Evolutionary conservation across 1,140 invertebrate genomes (phyloP), one percentile per base, ranked within the genome.

Genomic region (Drosophila grimshawi): DNA sequence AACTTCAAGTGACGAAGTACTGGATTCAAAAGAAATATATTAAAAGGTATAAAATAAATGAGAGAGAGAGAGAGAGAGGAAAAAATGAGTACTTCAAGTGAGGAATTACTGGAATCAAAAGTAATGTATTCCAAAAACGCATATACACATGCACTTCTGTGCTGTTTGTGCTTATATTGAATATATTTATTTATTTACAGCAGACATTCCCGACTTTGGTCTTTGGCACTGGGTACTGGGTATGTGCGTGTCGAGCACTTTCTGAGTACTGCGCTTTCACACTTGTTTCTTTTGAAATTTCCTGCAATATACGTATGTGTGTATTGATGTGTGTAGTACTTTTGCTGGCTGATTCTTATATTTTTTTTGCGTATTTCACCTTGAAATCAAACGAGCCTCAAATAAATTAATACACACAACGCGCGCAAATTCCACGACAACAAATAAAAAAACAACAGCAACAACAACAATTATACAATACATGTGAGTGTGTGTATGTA

Each of bases 351-450:
- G 53, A 53, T 71, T 71, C 46, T 57, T 37, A 64, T 74, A 57
- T 45, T 52, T 60, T 72, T 86, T 88, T 88, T 80, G 85, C 85
- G 74, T 69, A 89, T 80, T 88, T 88, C 85, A 88, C 85, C 85
- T 88, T 88, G 85, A 88, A 88, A 85, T 68, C 79, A 75, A 80
- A 81, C 80, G 72, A 85, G 85, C 85, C 67, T 78, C 73, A 88
- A 85, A 89, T 89, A 89, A 88, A 88, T 88, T 83, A 75, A 88
- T 73, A 73, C 77, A 70, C 73, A 83, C 68, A 79, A 69, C 69
- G 62, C 68, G 77, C 67, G 60, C 61, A 66, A 75, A 82, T 75
- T 64, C 75, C 67, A 76, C 63, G 63, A 59, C 72, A 70, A 76
- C 67, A 72, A 72, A 78, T 74, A 80, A 86, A 64, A 79, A 57